Evolutionary conservation across 2,797 vertebrate genomes (phyloP), one percentile per base, ranked within the genome.

Genomic region (Protonibea diacanthus): DNA sequence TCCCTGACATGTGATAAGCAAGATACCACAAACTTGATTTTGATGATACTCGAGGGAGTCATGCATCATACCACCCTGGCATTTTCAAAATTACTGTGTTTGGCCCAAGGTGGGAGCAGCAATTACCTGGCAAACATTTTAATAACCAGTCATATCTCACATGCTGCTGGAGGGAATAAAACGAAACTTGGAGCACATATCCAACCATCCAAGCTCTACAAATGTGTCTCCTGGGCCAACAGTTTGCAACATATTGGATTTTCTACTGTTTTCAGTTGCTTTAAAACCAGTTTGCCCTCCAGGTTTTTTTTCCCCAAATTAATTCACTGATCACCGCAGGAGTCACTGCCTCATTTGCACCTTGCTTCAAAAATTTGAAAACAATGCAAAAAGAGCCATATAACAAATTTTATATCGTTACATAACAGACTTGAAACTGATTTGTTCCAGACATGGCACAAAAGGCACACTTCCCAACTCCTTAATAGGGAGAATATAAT

Each of bases 61-160:
- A 29, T 86, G 83, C 72, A 81, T 91, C 80, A 88, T 56, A 29
- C 45, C 11, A 10, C 65, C 77, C 70, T 89, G 90, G 84, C 90
- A 84, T 88, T 90, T 92, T 86, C 70, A 78, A 89, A 91, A 89
- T 91, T 73, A 89, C 83, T 89, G 60, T 85, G 79, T 91, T 91
- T 88, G 82, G 87, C 90, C 88, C 88, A 87, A 87, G 88, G 88
- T 89, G 80, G 83, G 81, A 74, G 78, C 75, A 73, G 86, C 90
- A 91, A 88, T 92, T 92, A 93, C 90, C 88, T 89, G 77, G 80
- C 84, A 92, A 93, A 90, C 89, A 90, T 91, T 92, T 91, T 92
- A 92, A 92, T 91, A 91, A 91, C 88, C 83, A 89, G 78, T 81
- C 87, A 90, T 90, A 91, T 90, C 77, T 91, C 89, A 91, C 62